Evolutionary conservation across 2,113 vertebrate species (phyloP), one percentile per base, ranked within the genome.

Genomic region (Pelvicachromis taeniatus): DNA sequence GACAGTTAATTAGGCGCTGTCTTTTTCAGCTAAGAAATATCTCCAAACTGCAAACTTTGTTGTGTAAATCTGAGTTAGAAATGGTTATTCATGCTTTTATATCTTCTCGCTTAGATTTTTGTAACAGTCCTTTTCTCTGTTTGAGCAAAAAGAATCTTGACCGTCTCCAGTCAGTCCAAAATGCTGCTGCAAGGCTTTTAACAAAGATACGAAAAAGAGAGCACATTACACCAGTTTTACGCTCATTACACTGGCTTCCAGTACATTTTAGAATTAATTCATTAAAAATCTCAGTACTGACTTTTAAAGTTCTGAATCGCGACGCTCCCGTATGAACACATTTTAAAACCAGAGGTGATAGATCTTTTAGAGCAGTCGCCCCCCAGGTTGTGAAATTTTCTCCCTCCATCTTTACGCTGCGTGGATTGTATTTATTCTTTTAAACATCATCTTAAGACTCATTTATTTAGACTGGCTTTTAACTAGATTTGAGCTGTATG

Each of bases 301-400:
- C 58, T 61, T 61, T n/a, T 11, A 35, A 61, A 19, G 58, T 31
- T 61, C 33, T 61, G 5, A 35, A 1, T 11, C 19, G 31, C 19
- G 58, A 61, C 4, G 5, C 17, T 0, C 8, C 29, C 31, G 16
- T 1, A 8, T 2, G 1, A 14, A 56, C 26, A 2, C 4, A 0
- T 58, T 58, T 58, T 58, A 9, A 58, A 1, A 58, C 14, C 8
- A n/a, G 9, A n/a, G 50, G 50, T 5, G 2, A n/a, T 9, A 3
- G 9, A 53, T 54, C 52, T 54, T 21, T 54, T 8, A 26, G 26
- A 26, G 26, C 26, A 26, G 26, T 26, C 26, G 26, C 26, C 26
- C 26, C 26, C 29, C 29, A 31, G 29, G 29, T 31, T 31, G 29
- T 31, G 29, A 1, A 31, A 31, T 31, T 4, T 5, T 31, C 29